Conservation (phyloP, 2,888 invertebrate genomes). For the Prostheceraeus crozeri region DNA sequence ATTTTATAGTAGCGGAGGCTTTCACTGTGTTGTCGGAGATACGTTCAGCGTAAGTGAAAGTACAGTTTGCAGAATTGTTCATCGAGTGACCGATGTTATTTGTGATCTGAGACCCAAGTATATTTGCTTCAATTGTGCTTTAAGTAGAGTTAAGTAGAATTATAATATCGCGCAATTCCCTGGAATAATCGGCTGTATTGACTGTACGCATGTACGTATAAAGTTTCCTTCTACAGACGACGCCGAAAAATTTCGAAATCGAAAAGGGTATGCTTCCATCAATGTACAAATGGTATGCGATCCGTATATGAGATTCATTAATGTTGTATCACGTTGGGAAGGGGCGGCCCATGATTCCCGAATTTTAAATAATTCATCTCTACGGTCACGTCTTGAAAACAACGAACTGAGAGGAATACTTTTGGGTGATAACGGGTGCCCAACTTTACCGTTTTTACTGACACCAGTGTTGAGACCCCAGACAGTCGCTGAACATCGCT, state of each 20-base stretch:
- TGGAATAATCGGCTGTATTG: constrained; percentile 3
- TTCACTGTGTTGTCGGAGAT: too few relatives aligned
- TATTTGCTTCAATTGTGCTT: too few relatives aligned
- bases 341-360: constrained; percentile 29
- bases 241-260: constrained; percentile 24
- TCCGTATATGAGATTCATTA: constrained; percentile 13
- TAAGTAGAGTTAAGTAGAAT: too few relatives aligned
- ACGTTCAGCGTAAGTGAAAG: too few relatives aligned
- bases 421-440: constrained; percentile 25
- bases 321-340: constrained; percentile 23
- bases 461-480: constrained; percentile 18
- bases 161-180: constrained; percentile 22
- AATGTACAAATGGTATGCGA: constrained; percentile 17
- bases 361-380: constrained; percentile 26
- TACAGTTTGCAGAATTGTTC: too few relatives aligned
- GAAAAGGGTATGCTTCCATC: constrained; percentile 16
- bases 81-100: too few relatives aligned
- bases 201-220: constrained; percentile 6
- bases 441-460: constrained; percentile 18
- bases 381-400: constrained; percentile 1
- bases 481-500: constrained; percentile 12
- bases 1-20: too few relatives aligned
- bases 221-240: constrained; percentile 16
- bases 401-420: constrained; percentile 11
- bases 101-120: too few relatives aligned